Evolutionary conservation across 2,113 vertebrate species (phyloP).

Genomic region (Ranitomeya imitator): DNA sequence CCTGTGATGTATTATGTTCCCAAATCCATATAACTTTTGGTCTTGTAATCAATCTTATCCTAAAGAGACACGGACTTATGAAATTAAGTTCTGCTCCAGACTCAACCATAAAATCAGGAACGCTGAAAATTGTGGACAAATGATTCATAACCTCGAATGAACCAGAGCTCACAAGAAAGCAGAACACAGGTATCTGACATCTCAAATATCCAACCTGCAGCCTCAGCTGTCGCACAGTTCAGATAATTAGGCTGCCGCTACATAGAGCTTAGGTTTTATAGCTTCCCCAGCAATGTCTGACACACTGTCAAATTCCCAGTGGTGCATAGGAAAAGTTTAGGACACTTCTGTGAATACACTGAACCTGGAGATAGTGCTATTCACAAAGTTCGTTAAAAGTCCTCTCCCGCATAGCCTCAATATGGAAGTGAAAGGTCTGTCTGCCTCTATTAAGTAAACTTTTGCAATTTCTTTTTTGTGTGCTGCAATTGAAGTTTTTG

Average conservation of each 20-base stretch:
- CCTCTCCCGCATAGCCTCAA: not conserved
- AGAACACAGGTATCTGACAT: slow-evolving; percentile 40
- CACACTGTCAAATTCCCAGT: slow-evolving; percentile 46
- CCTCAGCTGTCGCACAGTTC: slow-evolving; percentile 36
- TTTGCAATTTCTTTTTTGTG: not conserved
- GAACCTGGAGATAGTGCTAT: not conserved
- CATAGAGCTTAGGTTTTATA: not conserved
- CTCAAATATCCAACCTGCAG: slow-evolving; percentile 20
- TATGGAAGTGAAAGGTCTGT: not conserved
- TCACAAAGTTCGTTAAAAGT: slow-evolving; percentile 13
- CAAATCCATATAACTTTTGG: not conserved
- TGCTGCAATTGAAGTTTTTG: not conserved
- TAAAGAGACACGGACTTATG: not conserved
- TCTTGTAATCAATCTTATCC: not conserved
- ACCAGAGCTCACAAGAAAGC: not conserved
- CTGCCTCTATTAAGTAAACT: not conserved
- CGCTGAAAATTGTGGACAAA: not conserved
- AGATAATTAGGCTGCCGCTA: slow-evolving; percentile 36
- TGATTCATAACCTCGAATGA: not conserved
- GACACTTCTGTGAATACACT: slow-evolving; percentile 8
- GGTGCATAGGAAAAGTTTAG: slow-evolving; percentile 35
- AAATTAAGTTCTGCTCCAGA: not conserved
- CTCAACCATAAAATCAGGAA: not conserved
- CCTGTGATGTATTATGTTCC: not conserved
- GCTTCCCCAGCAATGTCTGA: slow-evolving; percentile 31